Evolutionary conservation across 2,113 vertebrate genomes (phyloP).

Genomic region (Scomber japonicus): DNA sequence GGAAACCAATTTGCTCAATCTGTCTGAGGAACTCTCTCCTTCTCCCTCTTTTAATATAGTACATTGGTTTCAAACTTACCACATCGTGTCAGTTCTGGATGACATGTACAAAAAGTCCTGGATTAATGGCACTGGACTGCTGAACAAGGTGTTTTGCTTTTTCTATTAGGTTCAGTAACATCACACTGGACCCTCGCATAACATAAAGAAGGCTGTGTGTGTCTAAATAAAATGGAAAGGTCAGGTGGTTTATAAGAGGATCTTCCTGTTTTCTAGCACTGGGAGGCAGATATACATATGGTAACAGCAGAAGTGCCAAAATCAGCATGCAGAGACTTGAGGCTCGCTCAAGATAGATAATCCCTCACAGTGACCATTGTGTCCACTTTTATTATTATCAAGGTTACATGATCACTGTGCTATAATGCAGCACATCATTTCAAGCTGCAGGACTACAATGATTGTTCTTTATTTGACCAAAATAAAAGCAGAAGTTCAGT

Average conservation of each 20-base stretch:
- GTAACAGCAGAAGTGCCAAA: neutral
- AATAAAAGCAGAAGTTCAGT: neutral
- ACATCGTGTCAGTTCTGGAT: neutral
- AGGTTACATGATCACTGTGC: slow-evolving; percentile 4
- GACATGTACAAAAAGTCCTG: neutral
- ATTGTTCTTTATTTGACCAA: neutral
- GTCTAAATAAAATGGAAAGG: neutral
- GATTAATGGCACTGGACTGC: neutral
- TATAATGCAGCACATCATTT: neutral
- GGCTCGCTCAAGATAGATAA: neutral
- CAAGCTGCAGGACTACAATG: neutral
- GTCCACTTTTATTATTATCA: slow-evolving; percentile 9
- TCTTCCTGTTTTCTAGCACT: neutral
- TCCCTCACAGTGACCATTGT: neutral
- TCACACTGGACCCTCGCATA: neutral
- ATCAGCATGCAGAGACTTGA: neutral
- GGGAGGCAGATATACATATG: neutral
- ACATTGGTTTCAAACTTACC: neutral
- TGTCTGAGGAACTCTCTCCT: neutral
- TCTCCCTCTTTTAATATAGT: neutral
- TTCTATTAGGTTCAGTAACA: neutral
- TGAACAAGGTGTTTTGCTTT: neutral
- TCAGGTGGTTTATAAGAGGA: too few relatives aligned
- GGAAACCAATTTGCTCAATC: neutral
- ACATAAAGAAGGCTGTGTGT: neutral